Percentiles rank a stretch among this genome's conserved stretches.
Evolutionary conservation across 2,113 vertebrate species (phyloP).

Genomic region (Corydoras sp.): DNA sequence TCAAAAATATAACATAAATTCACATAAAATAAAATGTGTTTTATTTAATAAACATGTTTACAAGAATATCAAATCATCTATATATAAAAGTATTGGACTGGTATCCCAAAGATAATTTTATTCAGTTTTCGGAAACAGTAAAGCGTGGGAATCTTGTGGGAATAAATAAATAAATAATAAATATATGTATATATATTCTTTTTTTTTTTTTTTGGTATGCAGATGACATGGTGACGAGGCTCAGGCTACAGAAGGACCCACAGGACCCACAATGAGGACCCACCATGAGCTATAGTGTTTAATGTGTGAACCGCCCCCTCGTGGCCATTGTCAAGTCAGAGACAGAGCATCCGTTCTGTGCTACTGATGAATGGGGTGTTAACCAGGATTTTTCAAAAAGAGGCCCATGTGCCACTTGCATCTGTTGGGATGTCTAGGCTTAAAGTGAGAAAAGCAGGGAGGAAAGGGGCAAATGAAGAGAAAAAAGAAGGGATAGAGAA

Average conservation of each 20-base stretch:
- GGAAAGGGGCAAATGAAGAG: slow-evolving; percentile 1
- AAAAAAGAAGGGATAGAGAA: slow-evolving; percentile 5
- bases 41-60: no score
- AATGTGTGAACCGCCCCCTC: slow-evolving; percentile 10
- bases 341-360: slow-evolving; percentile 24
- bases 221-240: slow-evolving; percentile 2
- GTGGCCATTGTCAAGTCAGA: slow-evolving; percentile 13
- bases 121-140: no score
- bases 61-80: no score
- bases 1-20: no score
- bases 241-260: no score
- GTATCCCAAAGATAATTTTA: no score
- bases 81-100: no score
- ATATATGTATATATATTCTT: no score
- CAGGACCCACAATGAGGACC: no score
- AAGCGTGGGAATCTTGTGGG: no score
- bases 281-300: slow-evolving; percentile 23
- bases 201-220: neutral
- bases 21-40: no score
- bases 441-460: slow-evolving; percentile 8
- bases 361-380: slow-evolving; percentile 33
- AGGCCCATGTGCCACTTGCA: neutral
- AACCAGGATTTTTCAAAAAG: slow-evolving; percentile 19
- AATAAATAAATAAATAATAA: no score
- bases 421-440: slow-evolving; percentile 5